Evolutionary conservation across 2,797 vertebrate species (phyloP), one percentile per base, ranked within the genome.

Genomic region (Gymnodraco acuticeps): DNA sequence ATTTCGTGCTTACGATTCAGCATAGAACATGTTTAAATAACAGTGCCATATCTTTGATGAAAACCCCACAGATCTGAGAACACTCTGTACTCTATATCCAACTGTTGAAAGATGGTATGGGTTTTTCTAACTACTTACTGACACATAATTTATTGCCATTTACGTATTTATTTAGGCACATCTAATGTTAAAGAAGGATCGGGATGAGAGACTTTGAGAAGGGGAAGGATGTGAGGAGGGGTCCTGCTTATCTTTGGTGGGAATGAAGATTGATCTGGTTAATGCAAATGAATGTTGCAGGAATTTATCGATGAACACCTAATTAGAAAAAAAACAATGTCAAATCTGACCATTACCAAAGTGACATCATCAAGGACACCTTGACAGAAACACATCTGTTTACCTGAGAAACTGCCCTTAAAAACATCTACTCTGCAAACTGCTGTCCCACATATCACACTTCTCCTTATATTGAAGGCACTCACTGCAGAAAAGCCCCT

Each of bases 251-350:
- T 87, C 87, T 92, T 92, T 94, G 94, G 94, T 93, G 91, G 89
- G 93, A 94, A 95, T 95, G 94, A 95, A 89, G 93, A 95, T 94
- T 93, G 93, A 94, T 92, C 62, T 70, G 86, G 90, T 87, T 90
- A 82, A 87, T 88, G 89, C 77, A 81, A 82, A 91, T 80, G 63
- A 85, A 87, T 76, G 87, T 86, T 82, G 41, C 74, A 79, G 85
- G 88, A 81, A 82, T 83, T 86, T 86, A 81, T 75, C 47, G 64
- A 63, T 77, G 55, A 61, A 68, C 73, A 80, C 84, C 78, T 64
- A 72, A 82, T 85, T 82, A 75, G 83, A 64, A 76, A 81, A 81
- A 27, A 92, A 86, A 83, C 85, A 75, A 62, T 70, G 81, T 85
- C 72, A 80, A 88, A 92, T 95, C 93, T 92, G 95, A 95, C 86